Base-by-base conservation (phyloP, 1,140 invertebrate species). In the Matsumurasca onukii region DNA sequence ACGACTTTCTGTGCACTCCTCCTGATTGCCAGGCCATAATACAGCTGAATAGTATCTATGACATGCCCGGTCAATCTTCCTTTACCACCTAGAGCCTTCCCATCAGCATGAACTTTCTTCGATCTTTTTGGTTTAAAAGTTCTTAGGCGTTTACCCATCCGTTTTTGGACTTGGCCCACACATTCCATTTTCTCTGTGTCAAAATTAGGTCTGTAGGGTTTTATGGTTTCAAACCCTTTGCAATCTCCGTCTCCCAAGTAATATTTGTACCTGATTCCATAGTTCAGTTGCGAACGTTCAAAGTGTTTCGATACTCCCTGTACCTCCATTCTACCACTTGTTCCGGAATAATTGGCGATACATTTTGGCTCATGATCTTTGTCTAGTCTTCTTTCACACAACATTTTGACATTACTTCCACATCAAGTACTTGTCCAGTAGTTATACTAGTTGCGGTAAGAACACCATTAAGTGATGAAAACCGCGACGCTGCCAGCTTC, bases 231-330 rank as follows among this genome's bases (percentile, higher is more conserved):
- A 49, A 71, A 69, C 24, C 57, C 67, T 34, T 73, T 69, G 20
- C 71, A 72, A 48, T 75, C 70, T 13, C 71, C 73, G 48, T 75
- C 71, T n/a, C 73, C 71, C 15, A 75, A 57, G 63, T 74, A 73
- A 55, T 68, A 62, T 39, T 61, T 62, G 55, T 74, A 75, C 31
- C 66, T 65, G 31, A 73, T 52, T 20, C 55, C 62, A 62, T 71
- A 71, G 22, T 64, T 31, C 34, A 61, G 29, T 31, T 67, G 25
- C 13, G 70, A 73, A 49, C 69, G 13, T 61, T 65, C 30, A 65
- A 68, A 71, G 31, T 51, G 49, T 48, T 62, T 52, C 3, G n/a
- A 17, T 17, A 70, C 66, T 31, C 57, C 66, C 27, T 68, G 20
- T 12, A 67, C 66, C 59, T 75, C 72, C 74, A 75, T 73, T 66